Percentiles rank a stretch among this genome's conserved stretches.
These are phyloP conservation scores for Callinectes sapidus DNA, from an alignment of 2,888 invertebrate species.

Conservation along the genomic window DNA sequence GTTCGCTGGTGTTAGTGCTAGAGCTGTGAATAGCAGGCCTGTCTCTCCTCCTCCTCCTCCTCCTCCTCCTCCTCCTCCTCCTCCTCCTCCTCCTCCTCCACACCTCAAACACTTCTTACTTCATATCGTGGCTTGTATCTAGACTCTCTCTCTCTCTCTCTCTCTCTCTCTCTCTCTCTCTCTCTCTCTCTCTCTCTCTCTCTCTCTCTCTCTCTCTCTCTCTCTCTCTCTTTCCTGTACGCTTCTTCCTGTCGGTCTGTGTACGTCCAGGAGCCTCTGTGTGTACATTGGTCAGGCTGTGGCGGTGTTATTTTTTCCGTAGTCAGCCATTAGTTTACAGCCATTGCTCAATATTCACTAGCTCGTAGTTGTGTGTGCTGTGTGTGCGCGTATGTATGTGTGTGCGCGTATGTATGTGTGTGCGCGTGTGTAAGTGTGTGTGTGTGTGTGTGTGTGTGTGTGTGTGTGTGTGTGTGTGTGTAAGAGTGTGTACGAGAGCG, in stretches of 20 bases:
- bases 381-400: too few relatives aligned
- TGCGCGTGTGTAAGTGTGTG: neutral
- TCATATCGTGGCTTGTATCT: neutral
- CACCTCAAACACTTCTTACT: neutral
- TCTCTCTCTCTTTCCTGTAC: neutral
- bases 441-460: neutral
- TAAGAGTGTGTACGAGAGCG: conserved; percentile 20
- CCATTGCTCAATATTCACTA: conserved; percentile 14
- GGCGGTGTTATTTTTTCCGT: conserved; percentile 26
- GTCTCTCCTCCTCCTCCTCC: neutral
- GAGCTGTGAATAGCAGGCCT: conserved; percentile 16
- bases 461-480: conserved; percentile 17
- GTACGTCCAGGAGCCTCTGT: neutral
- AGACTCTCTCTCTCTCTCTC: neutral
- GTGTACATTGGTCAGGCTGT: conserved; percentile 9
- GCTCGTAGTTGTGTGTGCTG: neutral
- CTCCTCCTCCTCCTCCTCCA: too few relatives aligned
- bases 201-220: conserved; percentile 1
- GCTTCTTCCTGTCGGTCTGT: neutral
- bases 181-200: conserved; percentile 1
- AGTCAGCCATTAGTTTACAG: neutral
- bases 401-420: too few relatives aligned
- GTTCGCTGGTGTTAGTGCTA: conserved; percentile 18
- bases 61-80: too few relatives aligned
- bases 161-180: neutral